These are phyloP conservation scores for Prolemur simus DNA, from an alignment of 2,113 vertebrate genomes.

Conservation along the genomic window DNA sequence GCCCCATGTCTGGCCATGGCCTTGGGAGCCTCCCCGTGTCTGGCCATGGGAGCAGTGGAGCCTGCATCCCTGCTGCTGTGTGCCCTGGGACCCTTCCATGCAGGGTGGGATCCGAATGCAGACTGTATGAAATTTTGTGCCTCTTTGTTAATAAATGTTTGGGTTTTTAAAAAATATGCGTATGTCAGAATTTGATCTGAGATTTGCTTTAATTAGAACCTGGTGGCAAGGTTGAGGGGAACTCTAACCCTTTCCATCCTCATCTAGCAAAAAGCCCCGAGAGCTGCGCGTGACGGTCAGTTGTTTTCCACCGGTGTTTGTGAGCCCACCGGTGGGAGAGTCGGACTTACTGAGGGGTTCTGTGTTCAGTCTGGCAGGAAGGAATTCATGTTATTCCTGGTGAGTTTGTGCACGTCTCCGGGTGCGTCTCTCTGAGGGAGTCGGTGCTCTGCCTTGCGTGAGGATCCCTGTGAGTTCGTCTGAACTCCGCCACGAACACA, in stretches of 20 bases:
- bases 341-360: not conserved
- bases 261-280: not conserved
- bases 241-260: not conserved
- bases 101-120: not conserved
- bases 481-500: not conserved
- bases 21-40: not conserved
- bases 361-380: not conserved
- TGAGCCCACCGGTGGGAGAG: not conserved
- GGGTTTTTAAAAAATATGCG: not conserved
- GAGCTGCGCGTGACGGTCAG: not conserved
- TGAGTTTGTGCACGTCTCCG: not conserved
- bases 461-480: not conserved
- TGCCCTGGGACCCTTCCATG: not conserved
- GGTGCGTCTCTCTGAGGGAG: not conserved
- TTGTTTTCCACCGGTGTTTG: not conserved
- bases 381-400: not conserved
- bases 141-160: not conserved
- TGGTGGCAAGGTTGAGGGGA: not conserved
- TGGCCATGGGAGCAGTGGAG: not conserved
- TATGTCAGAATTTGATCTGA: not conserved
- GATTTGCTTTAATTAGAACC: not conserved
- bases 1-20: not conserved
- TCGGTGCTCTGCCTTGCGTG: not conserved
- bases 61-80: accelerated
- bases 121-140: not conserved